phyloP scores from a whole-genome alignment of 2,888 invertebrate species.

The Andrena fulva region DNA sequence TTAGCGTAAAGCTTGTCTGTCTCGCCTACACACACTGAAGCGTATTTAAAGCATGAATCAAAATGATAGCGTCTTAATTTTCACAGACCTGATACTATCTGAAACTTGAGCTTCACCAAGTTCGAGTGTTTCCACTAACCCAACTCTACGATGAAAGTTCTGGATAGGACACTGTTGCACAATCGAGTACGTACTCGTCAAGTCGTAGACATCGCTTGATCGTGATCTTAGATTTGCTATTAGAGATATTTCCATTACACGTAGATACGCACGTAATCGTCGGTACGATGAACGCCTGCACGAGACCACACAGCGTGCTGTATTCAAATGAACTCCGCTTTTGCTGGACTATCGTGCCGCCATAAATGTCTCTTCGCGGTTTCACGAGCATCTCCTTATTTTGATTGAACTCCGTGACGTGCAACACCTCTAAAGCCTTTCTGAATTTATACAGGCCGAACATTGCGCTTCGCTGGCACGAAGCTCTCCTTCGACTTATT shows the following conservation, averaged over 20 bases:
- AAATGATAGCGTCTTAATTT: not conserved
- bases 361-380: constrained; percentile 67
- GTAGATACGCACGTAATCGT: constrained; percentile 5
- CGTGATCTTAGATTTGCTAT: constrained; percentile 30
- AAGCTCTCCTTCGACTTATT: not conserved
- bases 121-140: not conserved
- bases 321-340: constrained; percentile 77
- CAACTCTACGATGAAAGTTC: not conserved
- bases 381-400: constrained; percentile 69
- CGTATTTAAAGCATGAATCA: not conserved
- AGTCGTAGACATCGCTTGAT: not conserved
- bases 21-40: not conserved
- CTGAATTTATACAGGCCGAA: constrained; percentile 48
- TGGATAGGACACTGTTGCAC: constrained; percentile 11
- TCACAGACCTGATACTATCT: not conserved
- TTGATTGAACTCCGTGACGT: constrained; percentile 38
- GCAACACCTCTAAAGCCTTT: constrained; percentile 38
- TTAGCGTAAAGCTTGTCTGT: not conserved
- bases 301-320: constrained; percentile 77
- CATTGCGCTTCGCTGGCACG: not conserved
- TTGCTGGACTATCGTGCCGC: constrained; percentile 65
- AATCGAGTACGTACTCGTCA: constrained; percentile 20
- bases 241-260: constrained; percentile 1
- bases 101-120: constrained; percentile 14
- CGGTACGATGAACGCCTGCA: constrained; percentile 66